Percentiles rank a stretch among this genome's conserved stretches.
Evolutionary conservation across 2,113 vertebrate genomes (phyloP).

Genomic region (Neoarius graeffei): DNA sequence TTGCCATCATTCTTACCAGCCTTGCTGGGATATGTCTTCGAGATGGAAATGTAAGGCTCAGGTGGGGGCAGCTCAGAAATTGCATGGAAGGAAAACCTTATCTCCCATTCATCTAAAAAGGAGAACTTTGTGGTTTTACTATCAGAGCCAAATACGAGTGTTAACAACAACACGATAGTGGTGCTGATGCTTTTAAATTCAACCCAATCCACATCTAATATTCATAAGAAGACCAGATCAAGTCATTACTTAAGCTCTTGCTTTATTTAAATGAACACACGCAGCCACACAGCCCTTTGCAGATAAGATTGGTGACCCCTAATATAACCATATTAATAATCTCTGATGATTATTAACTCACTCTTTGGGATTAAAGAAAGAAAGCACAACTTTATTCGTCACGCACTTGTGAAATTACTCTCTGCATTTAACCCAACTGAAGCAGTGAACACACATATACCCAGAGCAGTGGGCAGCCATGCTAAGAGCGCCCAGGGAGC

Average conservation of each 20-base stretch:
- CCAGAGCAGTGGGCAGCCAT: too few relatives aligned
- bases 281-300: background rate
- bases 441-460: too few relatives aligned
- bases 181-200: background rate
- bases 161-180: background rate
- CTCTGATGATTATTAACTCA: background rate
- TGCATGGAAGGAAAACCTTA: conserved; percentile 83
- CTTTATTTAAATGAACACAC: background rate
- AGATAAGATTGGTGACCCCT: background rate
- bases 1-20: conserved; percentile 76
- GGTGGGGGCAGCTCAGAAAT: conserved; percentile 84
- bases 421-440: too few relatives aligned
- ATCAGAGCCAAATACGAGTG: background rate
- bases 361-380: background rate
- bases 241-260: background rate
- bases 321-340: background rate
- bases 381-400: too few relatives aligned
- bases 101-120: conserved; percentile 82
- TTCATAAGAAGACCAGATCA: background rate
- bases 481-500: too few relatives aligned
- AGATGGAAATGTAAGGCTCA: conserved; percentile 76
- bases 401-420: too few relatives aligned
- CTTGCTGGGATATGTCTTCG: conserved; percentile 84
- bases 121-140: conserved; percentile 1
- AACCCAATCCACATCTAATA: background rate